Evolutionary conservation across 2,113 vertebrate genomes (phyloP).

Genomic region (Antechinus flavipes): DNA sequence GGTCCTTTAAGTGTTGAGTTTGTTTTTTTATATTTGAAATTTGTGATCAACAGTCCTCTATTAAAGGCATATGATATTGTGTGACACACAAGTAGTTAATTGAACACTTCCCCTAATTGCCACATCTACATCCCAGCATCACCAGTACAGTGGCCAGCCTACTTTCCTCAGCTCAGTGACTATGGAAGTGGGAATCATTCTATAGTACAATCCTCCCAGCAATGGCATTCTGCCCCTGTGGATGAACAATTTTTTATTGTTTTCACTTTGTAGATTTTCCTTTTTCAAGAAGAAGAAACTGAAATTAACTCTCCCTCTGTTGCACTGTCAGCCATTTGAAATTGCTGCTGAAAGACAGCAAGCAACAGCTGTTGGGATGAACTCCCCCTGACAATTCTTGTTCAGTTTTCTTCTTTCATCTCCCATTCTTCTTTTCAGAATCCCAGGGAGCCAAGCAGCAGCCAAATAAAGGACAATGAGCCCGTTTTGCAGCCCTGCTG

Average conservation of each 20-base stretch:
- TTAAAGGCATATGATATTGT: too few relatives aligned
- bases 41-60: too few relatives aligned
- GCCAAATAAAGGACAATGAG: not conserved
- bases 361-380: not conserved
- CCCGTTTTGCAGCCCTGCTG: not conserved
- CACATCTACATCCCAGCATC: not conserved
- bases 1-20: too few relatives aligned
- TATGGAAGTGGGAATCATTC: constrained; percentile 69
- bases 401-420: not conserved
- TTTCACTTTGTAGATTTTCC: constrained; percentile 2
- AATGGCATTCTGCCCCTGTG: constrained; percentile 54
- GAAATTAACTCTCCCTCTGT: constrained; percentile 27
- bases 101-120: not conserved
- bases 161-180: constrained; percentile 48
- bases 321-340: not conserved
- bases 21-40: too few relatives aligned
- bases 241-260: constrained; percentile 22
- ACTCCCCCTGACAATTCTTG: not conserved
- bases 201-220: constrained; percentile 64
- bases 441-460: not conserved
- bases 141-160: not conserved
- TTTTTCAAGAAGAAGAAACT: constrained; percentile 58
- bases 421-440: not conserved
- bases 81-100: too few relatives aligned
- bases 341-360: not conserved